Conservation (phyloP, 2,797 vertebrate species). For the Coregonus suidteri region DNA sequence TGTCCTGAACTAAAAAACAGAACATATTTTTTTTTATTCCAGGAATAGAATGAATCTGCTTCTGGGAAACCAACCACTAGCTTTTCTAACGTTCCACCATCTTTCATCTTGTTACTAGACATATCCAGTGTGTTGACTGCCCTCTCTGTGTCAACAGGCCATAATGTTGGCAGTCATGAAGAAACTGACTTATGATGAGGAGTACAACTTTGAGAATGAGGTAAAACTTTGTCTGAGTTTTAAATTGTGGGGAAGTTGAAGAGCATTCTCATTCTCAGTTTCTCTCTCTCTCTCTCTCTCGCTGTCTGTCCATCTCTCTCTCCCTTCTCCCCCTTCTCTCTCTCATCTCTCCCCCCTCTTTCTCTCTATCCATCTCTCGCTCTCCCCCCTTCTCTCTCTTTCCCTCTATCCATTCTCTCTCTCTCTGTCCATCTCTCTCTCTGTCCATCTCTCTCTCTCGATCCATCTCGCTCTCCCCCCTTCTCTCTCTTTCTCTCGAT, state of each 20-base stretch:
- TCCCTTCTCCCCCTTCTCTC: background rate
- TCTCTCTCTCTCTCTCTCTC: background rate
- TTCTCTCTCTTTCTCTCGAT: too few relatives aligned
- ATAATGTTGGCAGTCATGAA: slow-evolving; percentile 98
- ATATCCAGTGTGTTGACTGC: too few relatives aligned
- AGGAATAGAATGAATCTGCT: too few relatives aligned
- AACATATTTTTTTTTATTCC: too few relatives aligned
- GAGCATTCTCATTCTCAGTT: background rate
- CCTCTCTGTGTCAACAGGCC: slow-evolving; percentile 70
- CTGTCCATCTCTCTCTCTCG: background rate
- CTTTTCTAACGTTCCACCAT: too few relatives aligned
- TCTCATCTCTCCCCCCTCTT: background rate
- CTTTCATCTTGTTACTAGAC: too few relatives aligned
- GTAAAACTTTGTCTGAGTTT: slow-evolving; percentile 62
- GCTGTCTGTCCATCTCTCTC: background rate
- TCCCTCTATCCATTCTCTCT: background rate
- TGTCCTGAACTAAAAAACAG: background rate
- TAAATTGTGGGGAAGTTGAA: background rate
- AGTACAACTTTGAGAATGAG: slow-evolving; percentile 99
- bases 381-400: background rate
- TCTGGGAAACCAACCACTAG: too few relatives aligned
- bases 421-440: background rate
- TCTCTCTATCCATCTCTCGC: too few relatives aligned
- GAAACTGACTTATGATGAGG: slow-evolving; percentile 97
- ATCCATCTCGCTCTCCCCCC: too few relatives aligned